Evolutionary conservation across 2,888 invertebrate genomes (phyloP).

Genomic region (Strigamia maritima): DNA sequence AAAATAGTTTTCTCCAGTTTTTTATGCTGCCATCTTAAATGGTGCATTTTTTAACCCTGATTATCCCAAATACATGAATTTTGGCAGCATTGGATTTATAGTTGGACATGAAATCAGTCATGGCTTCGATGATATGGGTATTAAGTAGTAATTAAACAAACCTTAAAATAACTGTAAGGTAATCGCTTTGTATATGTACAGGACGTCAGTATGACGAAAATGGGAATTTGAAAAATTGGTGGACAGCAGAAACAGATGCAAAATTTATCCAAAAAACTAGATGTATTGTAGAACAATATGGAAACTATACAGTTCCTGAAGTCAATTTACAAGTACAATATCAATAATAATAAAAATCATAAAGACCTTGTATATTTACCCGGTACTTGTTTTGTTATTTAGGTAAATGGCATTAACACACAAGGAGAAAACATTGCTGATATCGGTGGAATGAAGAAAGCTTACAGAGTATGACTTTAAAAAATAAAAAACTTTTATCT

Average conservation of each 20-base stretch:
- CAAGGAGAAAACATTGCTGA: constrained; percentile 37
- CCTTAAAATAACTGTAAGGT: neutral
- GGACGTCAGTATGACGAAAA: constrained; percentile 85
- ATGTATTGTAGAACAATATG: constrained; percentile 91
- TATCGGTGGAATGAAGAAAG: constrained; percentile 8
- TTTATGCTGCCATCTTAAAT: constrained; percentile 47
- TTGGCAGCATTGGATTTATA: constrained; percentile 48
- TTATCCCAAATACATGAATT: constrained; percentile 47
- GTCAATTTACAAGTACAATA: constrained; percentile 67
- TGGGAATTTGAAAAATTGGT: constrained; percentile 91
- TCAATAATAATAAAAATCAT: constrained; percentile 47
- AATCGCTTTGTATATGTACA: neutral
- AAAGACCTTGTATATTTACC: neutral
- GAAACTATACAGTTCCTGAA: constrained; percentile 78
- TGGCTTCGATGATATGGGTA: constrained; percentile 52
- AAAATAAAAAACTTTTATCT: no score
- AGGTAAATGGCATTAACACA: constrained; percentile 35
- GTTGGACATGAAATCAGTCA: constrained; percentile 55
- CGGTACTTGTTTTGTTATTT: neutral
- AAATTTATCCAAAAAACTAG: constrained; percentile 78
- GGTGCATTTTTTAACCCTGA: constrained; percentile 49
- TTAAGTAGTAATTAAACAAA: neutral
- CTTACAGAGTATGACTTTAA: neutral
- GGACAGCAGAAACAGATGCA: constrained; percentile 77
- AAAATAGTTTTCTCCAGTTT: constrained; percentile 43